Evolutionary conservation across 1,140 invertebrate species (phyloP), one percentile per base, ranked within the genome.

Genomic region (Alviniconcha marisindica): DNA sequence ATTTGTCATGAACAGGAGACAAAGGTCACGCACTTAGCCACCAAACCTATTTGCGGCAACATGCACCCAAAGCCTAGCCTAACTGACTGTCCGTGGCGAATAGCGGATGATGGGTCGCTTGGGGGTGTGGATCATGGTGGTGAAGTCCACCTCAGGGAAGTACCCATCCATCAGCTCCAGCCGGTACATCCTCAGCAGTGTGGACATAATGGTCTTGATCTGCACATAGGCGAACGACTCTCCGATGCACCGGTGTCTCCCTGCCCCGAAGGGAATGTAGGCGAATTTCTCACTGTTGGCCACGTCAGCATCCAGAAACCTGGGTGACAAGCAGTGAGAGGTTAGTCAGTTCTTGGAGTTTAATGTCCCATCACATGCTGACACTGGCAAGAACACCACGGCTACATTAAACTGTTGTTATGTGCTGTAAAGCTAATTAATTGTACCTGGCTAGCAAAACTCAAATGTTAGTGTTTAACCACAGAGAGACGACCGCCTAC

Each of bases 171-270:
- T 87, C 15, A 91, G 82, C 40, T 88, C 82, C 82, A 92, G 87
- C 44, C 88, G 81, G 82, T 85, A 92, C 21, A 82, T 87, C n/a
- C 84, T 38, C 24, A 92, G 79, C 33, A 92, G 81, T 18, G 79
- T 81, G 14, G 91, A 87, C 84, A 88, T 87, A 15, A 92, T 86
- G 0, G 90, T 89, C 81, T 92, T 92, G 77, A 91, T 90, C 84
- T 92, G 91, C 0, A 91, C 86, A 77, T 91, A 92, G n/a, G 91
- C 91, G 82, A 92, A 92, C 51, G 88, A 86, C 79, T 92, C 91
- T 12, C 91, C 91, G 56, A 92, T 91, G 80, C 91, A 92, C 10
- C 91, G 81, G 74, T 92, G 91, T 3, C 91, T 85, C 2, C 91
- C 91, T 44, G 88, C 90, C 54, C 91, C 91, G 81, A 92, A 92